A percentile compares a stretch with the other conserved stretches of the same genome.
phyloP scores from a whole-genome alignment of 2,797 vertebrate genomes.

The Periparus ater region DNA sequence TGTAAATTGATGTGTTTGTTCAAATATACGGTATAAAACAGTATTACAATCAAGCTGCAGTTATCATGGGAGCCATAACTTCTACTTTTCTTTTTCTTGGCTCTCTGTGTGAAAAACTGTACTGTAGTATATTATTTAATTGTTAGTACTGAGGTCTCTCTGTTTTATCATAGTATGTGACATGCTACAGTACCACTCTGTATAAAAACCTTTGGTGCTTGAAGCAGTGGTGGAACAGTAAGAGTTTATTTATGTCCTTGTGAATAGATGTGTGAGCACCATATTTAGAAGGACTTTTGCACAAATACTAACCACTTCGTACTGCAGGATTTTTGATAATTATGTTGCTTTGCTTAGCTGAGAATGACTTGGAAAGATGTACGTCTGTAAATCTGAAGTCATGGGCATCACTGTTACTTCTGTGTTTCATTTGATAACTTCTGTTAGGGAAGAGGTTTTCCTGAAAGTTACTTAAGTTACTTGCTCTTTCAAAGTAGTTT shows the following conservation, averaged over 20 bases:
- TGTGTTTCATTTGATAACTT: not conserved
- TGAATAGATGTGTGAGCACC: not conserved
- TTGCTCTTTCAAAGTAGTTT: not conserved
- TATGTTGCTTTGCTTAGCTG: not conserved
- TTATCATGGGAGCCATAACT: slow-evolving; percentile 39
- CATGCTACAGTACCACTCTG: slow-evolving; percentile 33
- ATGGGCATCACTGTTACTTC: not conserved
- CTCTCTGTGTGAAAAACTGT: slow-evolving; percentile 1
- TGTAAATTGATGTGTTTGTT: slow-evolving; percentile 53
- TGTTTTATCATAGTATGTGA: slow-evolving; percentile 26
- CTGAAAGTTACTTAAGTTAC: not conserved
- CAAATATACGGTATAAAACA: not conserved
- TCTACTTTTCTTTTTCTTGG: slow-evolving; percentile 38
- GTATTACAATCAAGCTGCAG: slow-evolving; percentile 39
- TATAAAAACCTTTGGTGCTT: slow-evolving; percentile 49
- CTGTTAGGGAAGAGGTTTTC: not conserved
- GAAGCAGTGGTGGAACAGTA: slow-evolving; percentile 22
- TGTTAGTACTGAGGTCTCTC: slow-evolving; percentile 51
- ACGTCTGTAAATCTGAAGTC: not conserved
- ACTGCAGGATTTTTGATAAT: not conserved
- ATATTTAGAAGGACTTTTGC: not conserved
- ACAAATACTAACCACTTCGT: not conserved
- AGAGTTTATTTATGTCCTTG: not conserved
- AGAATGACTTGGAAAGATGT: not conserved
- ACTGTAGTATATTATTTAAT: slow-evolving; percentile 15